Base-by-base conservation (phyloP, 35 echinoderm and acorn worm species). In the Acanthaster planci region DNA sequence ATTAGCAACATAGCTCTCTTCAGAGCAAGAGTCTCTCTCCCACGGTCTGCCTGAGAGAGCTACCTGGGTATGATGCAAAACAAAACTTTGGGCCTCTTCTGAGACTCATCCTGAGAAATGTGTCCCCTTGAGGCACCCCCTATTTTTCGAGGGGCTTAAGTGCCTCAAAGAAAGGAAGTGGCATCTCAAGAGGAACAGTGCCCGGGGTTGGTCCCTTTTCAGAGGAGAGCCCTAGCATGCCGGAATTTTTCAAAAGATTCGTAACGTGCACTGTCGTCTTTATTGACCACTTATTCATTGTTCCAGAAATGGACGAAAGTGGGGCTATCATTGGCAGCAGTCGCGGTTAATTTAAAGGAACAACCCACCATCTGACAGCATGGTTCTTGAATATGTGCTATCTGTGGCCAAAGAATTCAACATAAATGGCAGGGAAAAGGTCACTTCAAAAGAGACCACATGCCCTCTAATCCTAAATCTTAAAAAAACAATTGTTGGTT, bases 81-180 rank as follows among this genome's bases (percentile, higher is more conserved):
- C 64, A 72, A 72, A 59, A 26, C 64, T 10, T 72, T 10, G 9
- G 34, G 57, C 27, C 64, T 72, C 64, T 72, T 72, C 64, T 60
- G 30, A 72, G 34, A 26, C 19, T 59, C 60, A 26, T 68, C 64
- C 26, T 72, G 64, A 72, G 64, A 72, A 34, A 31, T 26, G 2
- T 29, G 26, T 10, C 64, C 64, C 5, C 64, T 4, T 26, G 23
- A 72, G 64, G 64, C 23, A 31, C 30, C 64, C 64, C 64, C 18
- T 72, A 0, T 2, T 72, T 4, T 72, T 72, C 64, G 30, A 72
- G 64, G 34, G 64, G 64, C 29, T 72, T 72, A 35, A 72, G 64
- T 72, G 34, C 64, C 56, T 72, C 64, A 72, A 29, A 72, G 64
- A 72, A 72, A 29, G 30, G 64, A 34, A 72, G 64, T 26, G 64